A percentile compares a stretch with the other conserved stretches of the same genome.
phyloP scores from a whole-genome alignment of 1,140 invertebrate species.

The Drosophila jambulina region DNA sequence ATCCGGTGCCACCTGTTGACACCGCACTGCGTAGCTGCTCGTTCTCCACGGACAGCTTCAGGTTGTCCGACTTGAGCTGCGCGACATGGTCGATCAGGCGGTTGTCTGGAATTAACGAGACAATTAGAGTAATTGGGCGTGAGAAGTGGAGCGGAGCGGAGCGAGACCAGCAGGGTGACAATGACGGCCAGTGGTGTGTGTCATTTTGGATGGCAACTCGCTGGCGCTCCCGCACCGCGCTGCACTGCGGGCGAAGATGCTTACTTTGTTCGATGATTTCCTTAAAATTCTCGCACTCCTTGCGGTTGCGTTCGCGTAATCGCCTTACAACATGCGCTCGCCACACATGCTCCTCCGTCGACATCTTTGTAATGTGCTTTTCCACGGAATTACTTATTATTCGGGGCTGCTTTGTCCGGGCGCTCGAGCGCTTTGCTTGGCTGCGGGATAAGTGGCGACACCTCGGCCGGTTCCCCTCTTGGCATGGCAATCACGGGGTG shows the following conservation, averaged over 20 bases:
- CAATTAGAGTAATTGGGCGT: conserved; percentile 31
- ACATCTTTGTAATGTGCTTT: conserved; percentile 45
- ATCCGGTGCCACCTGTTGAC: conserved; percentile 79
- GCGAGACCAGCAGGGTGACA: conserved; percentile 6
- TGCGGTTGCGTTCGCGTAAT: conserved; percentile 87
- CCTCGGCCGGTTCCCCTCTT: conserved; percentile 12
- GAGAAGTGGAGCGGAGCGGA: conserved; percentile 11
- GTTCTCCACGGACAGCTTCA: conserved; percentile 93
- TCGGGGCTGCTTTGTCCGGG: conserved; percentile 9
- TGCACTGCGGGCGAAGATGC: conserved; percentile 11
- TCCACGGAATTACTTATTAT: conserved; percentile 20
- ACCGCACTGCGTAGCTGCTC: conserved; percentile 89
- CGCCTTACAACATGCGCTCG: conserved; percentile 87
- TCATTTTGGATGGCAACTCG: conserved; percentile 2
- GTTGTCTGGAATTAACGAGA: conserved; percentile 89
- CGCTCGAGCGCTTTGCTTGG: background rate
- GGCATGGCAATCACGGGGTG: conserved; percentile 27
- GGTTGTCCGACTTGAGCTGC: conserved; percentile 91
- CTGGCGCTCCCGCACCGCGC: background rate
- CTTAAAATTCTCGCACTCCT: conserved; percentile 87
- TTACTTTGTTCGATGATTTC: conserved; percentile 88
- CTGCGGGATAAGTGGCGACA: conserved; percentile 21
- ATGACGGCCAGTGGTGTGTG: conserved; percentile 18
- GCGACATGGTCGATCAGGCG: conserved; percentile 93
- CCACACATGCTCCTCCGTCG: conserved; percentile 85